Conservation (phyloP, 1,140 invertebrate species). For the Neodiprion fabricii region DNA sequence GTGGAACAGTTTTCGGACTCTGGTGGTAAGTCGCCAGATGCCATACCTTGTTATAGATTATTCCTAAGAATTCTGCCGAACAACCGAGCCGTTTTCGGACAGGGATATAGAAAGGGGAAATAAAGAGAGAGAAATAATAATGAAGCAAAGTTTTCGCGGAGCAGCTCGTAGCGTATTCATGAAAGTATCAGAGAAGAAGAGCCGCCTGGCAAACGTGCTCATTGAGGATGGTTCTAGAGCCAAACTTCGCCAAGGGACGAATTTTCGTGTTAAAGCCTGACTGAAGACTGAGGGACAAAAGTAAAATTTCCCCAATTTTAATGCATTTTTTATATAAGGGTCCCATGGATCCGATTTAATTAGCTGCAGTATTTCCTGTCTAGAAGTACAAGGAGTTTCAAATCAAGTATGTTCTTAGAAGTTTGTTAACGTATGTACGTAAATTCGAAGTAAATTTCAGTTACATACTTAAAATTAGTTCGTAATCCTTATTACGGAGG, state of each 20-base stretch:
- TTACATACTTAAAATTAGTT: too few relatives aligned
- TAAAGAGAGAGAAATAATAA: neutral
- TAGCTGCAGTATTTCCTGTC: too few relatives aligned
- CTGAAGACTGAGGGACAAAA: too few relatives aligned
- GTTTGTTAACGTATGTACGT: too few relatives aligned
- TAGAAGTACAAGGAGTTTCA: too few relatives aligned
- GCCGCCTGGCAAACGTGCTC: neutral
- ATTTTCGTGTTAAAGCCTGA: neutral
- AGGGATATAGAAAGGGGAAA: neutral
- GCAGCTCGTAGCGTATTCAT: neutral
- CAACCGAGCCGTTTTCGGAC: too few relatives aligned
- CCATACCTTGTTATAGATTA: neutral
- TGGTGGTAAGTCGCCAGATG: neutral
- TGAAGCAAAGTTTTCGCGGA: neutral
- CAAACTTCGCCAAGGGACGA: neutral
- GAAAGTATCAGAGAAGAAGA: slow-evolving; percentile 1
- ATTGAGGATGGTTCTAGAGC: neutral
- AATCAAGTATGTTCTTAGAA: too few relatives aligned
- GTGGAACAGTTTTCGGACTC: neutral
- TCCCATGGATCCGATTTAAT: too few relatives aligned
- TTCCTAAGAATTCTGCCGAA: neutral
- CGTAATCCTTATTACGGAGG: too few relatives aligned
- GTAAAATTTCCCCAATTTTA: too few relatives aligned
- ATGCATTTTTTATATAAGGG: too few relatives aligned
- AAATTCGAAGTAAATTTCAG: too few relatives aligned